Percentiles rank a stretch among this genome's conserved stretches.
Conservation (phyloP, 2,797 vertebrate genomes). For the Petrocephalus sullivani region DNA sequence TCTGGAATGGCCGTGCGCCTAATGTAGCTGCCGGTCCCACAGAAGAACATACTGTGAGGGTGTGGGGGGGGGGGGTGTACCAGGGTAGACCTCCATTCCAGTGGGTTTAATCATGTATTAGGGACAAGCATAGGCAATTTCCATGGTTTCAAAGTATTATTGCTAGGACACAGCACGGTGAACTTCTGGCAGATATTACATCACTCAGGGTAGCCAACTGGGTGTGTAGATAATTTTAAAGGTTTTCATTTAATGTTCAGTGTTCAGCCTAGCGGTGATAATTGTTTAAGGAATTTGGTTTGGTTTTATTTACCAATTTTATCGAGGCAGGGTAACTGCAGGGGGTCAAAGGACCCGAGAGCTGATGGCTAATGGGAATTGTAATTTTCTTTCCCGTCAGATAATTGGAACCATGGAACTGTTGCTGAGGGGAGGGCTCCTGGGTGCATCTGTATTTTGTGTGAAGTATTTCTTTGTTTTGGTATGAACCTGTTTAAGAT, state of each 20-base stretch:
- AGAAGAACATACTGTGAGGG: not conserved
- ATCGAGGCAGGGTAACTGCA: not conserved
- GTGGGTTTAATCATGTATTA: slow-evolving; percentile 9
- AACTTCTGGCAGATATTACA: not conserved
- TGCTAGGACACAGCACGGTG: not conserved
- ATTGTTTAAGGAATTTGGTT: not conserved
- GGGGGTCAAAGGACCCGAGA: not conserved
- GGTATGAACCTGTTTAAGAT: not conserved
- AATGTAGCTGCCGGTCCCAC: not conserved
- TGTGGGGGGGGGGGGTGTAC: not conserved
- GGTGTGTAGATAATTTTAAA: not conserved
- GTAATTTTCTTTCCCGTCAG: not conserved
- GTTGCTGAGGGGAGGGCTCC: not conserved
- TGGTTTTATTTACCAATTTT: not conserved
- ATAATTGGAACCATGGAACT: not conserved
- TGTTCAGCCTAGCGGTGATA: not conserved
- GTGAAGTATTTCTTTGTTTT: not conserved
- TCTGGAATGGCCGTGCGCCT: not conserved
- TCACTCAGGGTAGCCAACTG: not conserved
- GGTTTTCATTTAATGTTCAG: not conserved
- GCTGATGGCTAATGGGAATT: not conserved
- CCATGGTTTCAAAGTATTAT: not conserved
- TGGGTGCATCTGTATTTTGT: not conserved
- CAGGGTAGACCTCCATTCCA: not conserved
- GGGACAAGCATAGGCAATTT: slow-evolving; percentile 3